Conservation (phyloP, 1,140 invertebrate species). For the Drosophila novamexicana region DNA sequence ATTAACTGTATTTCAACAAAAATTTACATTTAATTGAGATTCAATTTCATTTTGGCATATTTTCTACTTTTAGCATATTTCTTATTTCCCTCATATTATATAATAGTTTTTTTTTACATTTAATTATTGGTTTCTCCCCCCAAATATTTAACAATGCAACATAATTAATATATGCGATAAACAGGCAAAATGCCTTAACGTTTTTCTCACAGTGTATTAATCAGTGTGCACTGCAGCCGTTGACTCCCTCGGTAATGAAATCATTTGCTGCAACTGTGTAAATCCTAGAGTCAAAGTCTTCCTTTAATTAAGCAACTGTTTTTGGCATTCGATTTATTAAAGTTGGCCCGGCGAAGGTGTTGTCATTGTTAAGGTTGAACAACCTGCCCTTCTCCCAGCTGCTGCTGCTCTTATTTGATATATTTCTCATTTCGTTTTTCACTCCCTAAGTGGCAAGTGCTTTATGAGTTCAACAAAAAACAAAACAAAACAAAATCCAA, state of each 20-base stretch:
- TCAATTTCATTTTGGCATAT: too few relatives aligned
- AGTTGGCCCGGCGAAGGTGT: conserved; percentile 5
- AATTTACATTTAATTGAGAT: too few relatives aligned
- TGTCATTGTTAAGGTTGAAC: conserved; percentile 57
- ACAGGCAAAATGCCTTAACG: too few relatives aligned
- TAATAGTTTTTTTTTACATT: too few relatives aligned
- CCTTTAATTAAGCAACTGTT: conserved; percentile 22
- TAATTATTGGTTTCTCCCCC: background rate
- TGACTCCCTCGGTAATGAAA: background rate
- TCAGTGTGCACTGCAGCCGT: background rate
- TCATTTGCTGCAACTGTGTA: conserved; percentile 12
- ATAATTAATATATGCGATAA: background rate
- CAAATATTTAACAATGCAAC: background rate
- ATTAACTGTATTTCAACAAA: too few relatives aligned
- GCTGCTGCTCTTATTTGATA: conserved; percentile 38
- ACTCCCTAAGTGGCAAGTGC: conserved; percentile 16
- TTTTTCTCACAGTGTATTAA: conserved; percentile 9
- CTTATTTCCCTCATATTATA: too few relatives aligned
- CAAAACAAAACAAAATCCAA: conserved; percentile 15
- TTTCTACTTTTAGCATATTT: too few relatives aligned
- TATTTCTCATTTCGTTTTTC: conserved; percentile 24
- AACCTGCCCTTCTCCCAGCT: conserved; percentile 50
- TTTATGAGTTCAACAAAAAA: conserved; percentile 20
- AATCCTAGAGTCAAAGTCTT: conserved; percentile 11
- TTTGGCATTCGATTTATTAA: conserved; percentile 2